phyloP scores from a whole-genome alignment of 2,113 vertebrate genomes.

The Hoplias malabaricus region DNA sequence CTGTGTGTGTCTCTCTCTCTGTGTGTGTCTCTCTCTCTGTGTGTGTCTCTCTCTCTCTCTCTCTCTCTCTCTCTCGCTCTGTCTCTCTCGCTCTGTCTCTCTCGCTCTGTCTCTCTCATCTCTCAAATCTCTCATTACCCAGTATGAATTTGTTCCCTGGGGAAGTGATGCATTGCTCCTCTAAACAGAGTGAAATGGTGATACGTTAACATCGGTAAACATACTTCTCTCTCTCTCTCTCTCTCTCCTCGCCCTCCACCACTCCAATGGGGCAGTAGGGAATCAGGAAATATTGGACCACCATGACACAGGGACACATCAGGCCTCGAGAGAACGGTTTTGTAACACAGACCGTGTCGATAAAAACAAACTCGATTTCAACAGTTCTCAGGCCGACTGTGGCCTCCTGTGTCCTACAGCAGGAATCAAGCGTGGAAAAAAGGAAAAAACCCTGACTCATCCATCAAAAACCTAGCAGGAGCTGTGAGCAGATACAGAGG shows the following conservation, averaged over 20 bases:
- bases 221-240: no score
- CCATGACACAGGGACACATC: not conserved
- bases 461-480: constrained; percentile 23
- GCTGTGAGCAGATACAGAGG: constrained; percentile 4
- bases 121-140: no score
- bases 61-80: no score
- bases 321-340: not conserved
- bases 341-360: constrained; percentile 28
- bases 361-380: constrained; percentile 16
- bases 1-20: no score
- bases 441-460: constrained; percentile 21
- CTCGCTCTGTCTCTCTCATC: no score
- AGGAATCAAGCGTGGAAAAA: not conserved
- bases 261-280: constrained; percentile 40
- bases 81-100: no score
- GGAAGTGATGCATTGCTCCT: no score
- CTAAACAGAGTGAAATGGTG: no score
- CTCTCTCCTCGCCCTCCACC: not conserved
- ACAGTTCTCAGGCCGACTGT: not conserved
- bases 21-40: no score
- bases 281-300: constrained; percentile 40
- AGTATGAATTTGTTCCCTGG: no score
- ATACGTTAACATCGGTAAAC: no score
- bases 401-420: constrained; percentile 16
- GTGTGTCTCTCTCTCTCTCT: no score